Evolutionary conservation across 2,888 invertebrate genomes (phyloP), one percentile per base, ranked within the genome.

Genomic region (Bellardia pandia): DNA sequence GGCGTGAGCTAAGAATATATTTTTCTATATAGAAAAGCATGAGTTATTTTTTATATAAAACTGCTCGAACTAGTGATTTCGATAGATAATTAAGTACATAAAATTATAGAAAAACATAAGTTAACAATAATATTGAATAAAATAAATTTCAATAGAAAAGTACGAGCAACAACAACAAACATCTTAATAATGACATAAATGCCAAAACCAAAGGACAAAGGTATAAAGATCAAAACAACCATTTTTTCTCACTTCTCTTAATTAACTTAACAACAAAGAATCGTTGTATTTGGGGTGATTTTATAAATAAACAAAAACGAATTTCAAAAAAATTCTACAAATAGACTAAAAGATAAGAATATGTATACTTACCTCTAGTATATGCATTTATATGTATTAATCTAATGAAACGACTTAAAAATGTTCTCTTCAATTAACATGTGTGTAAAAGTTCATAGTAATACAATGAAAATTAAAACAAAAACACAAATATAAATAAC

Each of bases 361-460:
- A 42, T 13, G n/a, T 7, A 6, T n/a, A 51, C 11, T 8, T 14
- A 51, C n/a, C 3, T 5, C 4, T 6, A 51, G 4, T 13, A 14
- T 51, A 51, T 7, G 5, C 2, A 2, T 45, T n/a, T 3, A 60
- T 23, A 4, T 33, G 33, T 60, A 14, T 60, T 60, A 16, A 45
- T 68, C 45, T 68, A 45, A 56, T 68, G 14, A 42, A 68, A 66
- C 40, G 4, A 64, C 40, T 72, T 80, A 14, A 74, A 66, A 72
- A 56, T 66, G 48, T 60, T 69, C 16, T 69, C 51, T 58, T 8
- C 71, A 71, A 71, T 76, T 76, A 76, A 75, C 40, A 77, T 72
- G 56, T 76, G 45, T 58, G 37, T 48, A 77, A 60, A 42, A 68
- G 75, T 64, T 69, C 76, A 69, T 13, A 82, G 37, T 53, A 76